phyloP scores from a whole-genome alignment of 2,888 invertebrate genomes.

The Orthosia gracilis region DNA sequence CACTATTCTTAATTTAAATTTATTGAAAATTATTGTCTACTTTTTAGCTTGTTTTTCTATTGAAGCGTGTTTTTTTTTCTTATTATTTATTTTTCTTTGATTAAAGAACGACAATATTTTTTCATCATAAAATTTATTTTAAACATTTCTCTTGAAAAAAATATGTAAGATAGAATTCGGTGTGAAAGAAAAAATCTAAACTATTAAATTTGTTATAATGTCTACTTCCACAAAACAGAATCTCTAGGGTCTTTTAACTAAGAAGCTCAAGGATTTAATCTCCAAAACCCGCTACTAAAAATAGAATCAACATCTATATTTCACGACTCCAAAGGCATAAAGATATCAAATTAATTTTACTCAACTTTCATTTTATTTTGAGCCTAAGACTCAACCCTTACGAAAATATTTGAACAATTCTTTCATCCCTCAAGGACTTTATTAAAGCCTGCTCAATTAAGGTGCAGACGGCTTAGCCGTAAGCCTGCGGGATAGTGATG shows the following conservation, averaged over 20 bases:
- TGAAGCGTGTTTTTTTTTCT: too few species aligned
- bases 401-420: slow-evolving; percentile 64
- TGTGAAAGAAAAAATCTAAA: not conserved
- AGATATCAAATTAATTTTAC: slow-evolving; percentile 57
- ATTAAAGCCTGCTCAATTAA: slow-evolving; percentile 73
- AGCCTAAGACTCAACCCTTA: slow-evolving; percentile 44
- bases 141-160: too few species aligned
- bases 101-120: too few species aligned
- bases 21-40: too few species aligned
- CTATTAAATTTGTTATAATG: not conserved
- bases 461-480: slow-evolving; percentile 67
- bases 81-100: too few species aligned
- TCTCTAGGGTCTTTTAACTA: not conserved
- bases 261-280: slow-evolving; percentile 1
- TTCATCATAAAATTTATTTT: too few species aligned
- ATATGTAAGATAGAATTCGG: too few species aligned
- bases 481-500: slow-evolving; percentile 64
- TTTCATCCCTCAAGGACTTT: slow-evolving; percentile 63
- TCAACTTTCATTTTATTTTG: slow-evolving; percentile 45
- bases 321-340: slow-evolving; percentile 13
- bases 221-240: not conserved
- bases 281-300: slow-evolving; percentile 6
- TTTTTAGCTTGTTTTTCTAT: too few species aligned
- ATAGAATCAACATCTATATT: slow-evolving; percentile 31
- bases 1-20: too few species aligned